Percentiles rank a stretch among this genome's conserved stretches.
These are phyloP conservation scores for Trachelus troglodyta DNA, from an alignment of 2,888 invertebrate species.

Conservation along the genomic window DNA sequence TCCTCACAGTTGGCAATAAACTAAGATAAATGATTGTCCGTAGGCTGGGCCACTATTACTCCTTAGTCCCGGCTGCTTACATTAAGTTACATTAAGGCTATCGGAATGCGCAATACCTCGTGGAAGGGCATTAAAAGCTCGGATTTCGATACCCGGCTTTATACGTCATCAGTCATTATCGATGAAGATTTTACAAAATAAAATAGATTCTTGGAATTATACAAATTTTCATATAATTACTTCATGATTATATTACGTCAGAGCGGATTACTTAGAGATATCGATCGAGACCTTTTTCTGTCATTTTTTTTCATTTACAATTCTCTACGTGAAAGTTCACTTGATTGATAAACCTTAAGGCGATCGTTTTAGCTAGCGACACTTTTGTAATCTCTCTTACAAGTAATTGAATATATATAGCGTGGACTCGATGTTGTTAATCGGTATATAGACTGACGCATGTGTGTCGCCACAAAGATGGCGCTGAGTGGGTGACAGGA, in stretches of 20 bases:
- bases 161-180: background rate
- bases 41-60: slow-evolving; percentile 57
- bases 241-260: background rate
- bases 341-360: background rate
- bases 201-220: background rate
- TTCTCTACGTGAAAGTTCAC: background rate
- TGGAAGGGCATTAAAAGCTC: slow-evolving; percentile 37
- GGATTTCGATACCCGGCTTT: slow-evolving; percentile 24
- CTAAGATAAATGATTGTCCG: slow-evolving; percentile 62
- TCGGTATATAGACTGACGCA: background rate
- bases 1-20: slow-evolving; percentile 61
- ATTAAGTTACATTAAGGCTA: slow-evolving; percentile 52
- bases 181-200: background rate
- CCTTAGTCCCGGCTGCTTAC: slow-evolving; percentile 57
- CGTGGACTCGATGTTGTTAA: background rate
- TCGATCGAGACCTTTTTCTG: background rate
- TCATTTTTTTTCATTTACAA: background rate
- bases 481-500: slow-evolving; percentile 34
- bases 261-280: background rate
- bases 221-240: background rate
- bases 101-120: slow-evolving; percentile 13
- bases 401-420: background rate
- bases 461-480: background rate
- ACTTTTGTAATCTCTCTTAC: background rate
- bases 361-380: background rate